phyloP scores from a whole-genome alignment of 2,797 vertebrate genomes.

The Cuculus canorus region DNA sequence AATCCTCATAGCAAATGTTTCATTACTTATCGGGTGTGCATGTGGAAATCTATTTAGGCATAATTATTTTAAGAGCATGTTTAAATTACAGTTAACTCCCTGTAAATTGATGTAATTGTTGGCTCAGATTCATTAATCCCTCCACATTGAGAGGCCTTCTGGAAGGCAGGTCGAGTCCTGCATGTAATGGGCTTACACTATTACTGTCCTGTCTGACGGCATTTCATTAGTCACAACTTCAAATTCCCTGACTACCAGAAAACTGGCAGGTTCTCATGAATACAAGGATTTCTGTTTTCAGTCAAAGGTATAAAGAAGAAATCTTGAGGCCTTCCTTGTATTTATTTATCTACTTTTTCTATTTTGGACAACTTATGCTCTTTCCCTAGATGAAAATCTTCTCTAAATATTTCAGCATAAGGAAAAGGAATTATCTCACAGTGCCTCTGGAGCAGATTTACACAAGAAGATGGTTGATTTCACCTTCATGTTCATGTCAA shows the following conservation, averaged over 20 bases:
- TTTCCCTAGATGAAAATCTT: background rate
- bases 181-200: background rate
- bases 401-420: background rate
- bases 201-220: background rate
- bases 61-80: slow-evolving; percentile 8
- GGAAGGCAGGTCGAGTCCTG: background rate
- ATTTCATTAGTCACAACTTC: background rate
- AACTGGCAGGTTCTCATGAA: background rate
- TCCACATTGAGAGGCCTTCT: background rate
- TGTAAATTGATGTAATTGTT: slow-evolving; percentile 26
- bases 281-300: background rate
- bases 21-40: background rate
- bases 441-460: background rate
- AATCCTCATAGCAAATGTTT: background rate
- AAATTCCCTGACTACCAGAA: background rate
- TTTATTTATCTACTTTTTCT: background rate
- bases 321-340: background rate
- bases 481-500: background rate
- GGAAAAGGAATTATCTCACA: background rate
- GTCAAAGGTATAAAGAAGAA: background rate
- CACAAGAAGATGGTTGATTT: background rate
- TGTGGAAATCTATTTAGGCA: background rate
- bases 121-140: background rate
- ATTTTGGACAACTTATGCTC: background rate
- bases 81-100: slow-evolving; percentile 39